These are phyloP conservation scores for Emydocephalus ijimae DNA, from an alignment of 2,113 vertebrate genomes.

Conservation along the genomic window DNA sequence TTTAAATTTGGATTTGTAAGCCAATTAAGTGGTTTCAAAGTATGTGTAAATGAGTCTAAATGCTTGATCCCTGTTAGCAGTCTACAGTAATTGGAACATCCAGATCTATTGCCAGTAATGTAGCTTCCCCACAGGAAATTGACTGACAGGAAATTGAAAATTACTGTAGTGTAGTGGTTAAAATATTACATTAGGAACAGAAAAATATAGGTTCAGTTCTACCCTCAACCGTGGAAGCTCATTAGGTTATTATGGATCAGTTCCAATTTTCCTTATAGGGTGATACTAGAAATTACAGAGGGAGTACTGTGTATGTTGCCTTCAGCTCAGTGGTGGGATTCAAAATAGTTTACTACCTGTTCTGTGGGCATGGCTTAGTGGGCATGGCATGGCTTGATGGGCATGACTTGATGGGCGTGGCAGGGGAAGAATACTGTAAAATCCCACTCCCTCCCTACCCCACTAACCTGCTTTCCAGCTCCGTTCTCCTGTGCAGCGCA, in stretches of 20 bases:
- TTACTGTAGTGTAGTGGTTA: background rate
- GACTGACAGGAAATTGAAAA: background rate
- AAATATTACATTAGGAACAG: background rate
- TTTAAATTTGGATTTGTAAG: background rate
- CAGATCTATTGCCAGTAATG: background rate
- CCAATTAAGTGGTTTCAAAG: background rate
- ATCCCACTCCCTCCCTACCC: no score
- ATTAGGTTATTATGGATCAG: background rate
- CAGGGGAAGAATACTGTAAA: no score
- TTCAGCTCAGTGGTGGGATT: background rate
- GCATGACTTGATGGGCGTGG: no score
- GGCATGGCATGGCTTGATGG: no score
- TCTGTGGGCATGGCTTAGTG: no score
- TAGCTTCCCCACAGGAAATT: no score
- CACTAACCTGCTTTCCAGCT: no score
- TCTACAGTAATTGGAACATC: background rate
- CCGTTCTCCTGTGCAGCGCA: no score
- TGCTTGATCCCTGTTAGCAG: background rate
- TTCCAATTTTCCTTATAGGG: background rate
- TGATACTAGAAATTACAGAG: background rate
- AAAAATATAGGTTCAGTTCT: background rate
- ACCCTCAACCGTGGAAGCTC: background rate
- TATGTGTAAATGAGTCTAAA: background rate
- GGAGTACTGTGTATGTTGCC: background rate
- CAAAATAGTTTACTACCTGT: no score